Base-by-base conservation (phyloP, 1,140 invertebrate genomes). In the Eriosoma lanigerum region DNA sequence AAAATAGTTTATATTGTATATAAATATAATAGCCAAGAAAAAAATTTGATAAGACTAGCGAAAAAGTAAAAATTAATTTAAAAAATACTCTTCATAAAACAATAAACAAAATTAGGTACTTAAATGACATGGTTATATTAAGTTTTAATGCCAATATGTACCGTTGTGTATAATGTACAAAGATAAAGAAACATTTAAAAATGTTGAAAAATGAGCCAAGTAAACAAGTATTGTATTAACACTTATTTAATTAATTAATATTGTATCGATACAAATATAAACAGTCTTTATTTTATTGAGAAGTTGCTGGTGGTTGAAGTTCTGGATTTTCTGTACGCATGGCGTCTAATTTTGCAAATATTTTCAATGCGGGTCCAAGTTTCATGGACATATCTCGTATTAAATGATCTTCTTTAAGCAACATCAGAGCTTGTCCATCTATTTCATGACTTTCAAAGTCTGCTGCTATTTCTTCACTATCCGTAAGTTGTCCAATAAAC, bases 391-490 rank as follows among this genome's bases (percentile, higher is more conserved):
- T 96, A 6, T 95, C 93, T 44, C 92, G 93, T 88, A 98, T 97
- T 13, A 98, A 87, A 87, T 98, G 96, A 84, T 98, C 95, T 82
- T 96, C 95, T 85, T 96, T 96, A n/a, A 98, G 90, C 62, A 98
- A 87, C 88, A 98, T 90, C 26, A 98, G 86, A 9, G 96, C 96
- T 85, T 98, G 95, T 0, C 96, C 96, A 85, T 98, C 96, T 82
- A 98, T 98, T 87, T 98, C 96, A 85, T 98, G 96, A 73, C 94
- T 91, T 1, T 92, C 90, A 87, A 98, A 98, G 85, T 98, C 96
- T 85, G 98, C 95, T 0, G 95, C 96, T 85, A 98, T 98, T 83
- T 95, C 93, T 1, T 91, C 89, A 85, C 96, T 98, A 0, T 96
- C 96, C 0, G 93, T 93, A n/a, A 85, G 81, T 21, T 82, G 82